These are phyloP conservation scores for Sminthopsis crassicaudata DNA, from an alignment of 2,113 vertebrate genomes.

Conservation along the genomic window DNA sequence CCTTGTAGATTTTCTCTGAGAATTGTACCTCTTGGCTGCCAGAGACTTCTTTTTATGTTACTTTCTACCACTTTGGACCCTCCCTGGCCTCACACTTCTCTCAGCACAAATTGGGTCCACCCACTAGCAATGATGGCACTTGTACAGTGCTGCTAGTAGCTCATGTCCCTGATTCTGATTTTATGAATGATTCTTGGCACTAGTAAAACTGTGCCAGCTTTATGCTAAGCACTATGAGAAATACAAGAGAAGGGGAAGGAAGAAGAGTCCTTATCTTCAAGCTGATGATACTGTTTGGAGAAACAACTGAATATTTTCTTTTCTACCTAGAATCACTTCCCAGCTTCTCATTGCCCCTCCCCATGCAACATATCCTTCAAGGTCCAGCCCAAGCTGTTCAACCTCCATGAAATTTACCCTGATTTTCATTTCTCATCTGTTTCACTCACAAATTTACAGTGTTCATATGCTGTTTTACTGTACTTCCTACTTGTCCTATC, in stretches of 20 bases:
- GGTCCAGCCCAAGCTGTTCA: background rate
- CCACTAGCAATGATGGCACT: background rate
- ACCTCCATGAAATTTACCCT: background rate
- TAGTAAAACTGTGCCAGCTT: background rate
- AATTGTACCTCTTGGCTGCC: background rate
- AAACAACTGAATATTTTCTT: background rate
- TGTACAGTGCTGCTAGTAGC: background rate
- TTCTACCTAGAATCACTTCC: background rate
- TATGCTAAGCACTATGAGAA: background rate
- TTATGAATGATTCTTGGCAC: background rate
- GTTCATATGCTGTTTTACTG: background rate
- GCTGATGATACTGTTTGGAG: background rate
- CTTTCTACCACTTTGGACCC: background rate
- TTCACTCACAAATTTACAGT: background rate
- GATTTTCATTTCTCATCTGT: background rate
- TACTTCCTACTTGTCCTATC: background rate
- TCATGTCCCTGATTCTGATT: background rate
- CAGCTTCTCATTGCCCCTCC: background rate
- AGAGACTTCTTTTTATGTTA: background rate
- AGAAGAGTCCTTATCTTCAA: background rate
- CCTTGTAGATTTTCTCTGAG: background rate
- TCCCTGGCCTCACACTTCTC: background rate
- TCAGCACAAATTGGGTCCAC: background rate
- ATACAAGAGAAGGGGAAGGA: background rate
- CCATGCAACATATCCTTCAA: background rate